Base-by-base conservation (phyloP, 2,888 invertebrate genomes). In the Steinernema scapterisci region DNA sequence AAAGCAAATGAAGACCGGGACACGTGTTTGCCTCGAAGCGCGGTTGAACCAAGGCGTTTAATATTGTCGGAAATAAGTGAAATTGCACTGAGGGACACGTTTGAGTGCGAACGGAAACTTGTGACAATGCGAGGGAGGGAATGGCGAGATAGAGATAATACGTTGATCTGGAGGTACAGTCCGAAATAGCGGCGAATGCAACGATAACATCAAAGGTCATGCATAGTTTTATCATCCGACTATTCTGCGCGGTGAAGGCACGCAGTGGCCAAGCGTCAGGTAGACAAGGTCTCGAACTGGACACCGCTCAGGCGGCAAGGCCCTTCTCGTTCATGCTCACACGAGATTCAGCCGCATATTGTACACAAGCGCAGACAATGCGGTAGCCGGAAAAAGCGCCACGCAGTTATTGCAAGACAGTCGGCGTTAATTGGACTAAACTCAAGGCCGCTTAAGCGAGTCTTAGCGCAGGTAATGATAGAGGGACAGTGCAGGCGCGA, bases 191-290 rank as follows among this genome's bases (percentile, higher is more conserved):
- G 63, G 63, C 63, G 63, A 63, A 27, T 27, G 63, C 31, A 63
- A 63, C 23, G 63, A 63, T 63, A 63, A 31, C 63, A 63, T 63
- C 63, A 16, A 63, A 63, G 63, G 63, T 63, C 63, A 63, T 25
- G 63, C 63, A 63, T 63, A 63, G 63, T 63, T 63, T 63, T 63
- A 63, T 31, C 63, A 31, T 27, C 63, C 31, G 19, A 63, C 63
- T 25, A 63, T 63, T 25, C 63, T 63, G 63, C 63, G 63, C 27
- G 19, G 21, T 48, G 11, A 23, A 11, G 23, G 3, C 63, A 27
- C 48, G 19, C 63, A n/a, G 31, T 63, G 63, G 63, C 63, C 63
- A 63, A 63, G 19, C 54, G 54, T 2, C 54, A 23, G 21, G 5
- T 19, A 21, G 19, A n/a, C n/a, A n/a, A n/a, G 54, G 13, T 3